Evolutionary conservation across 2,113 vertebrate genomes (phyloP).

Genomic region (Arothron firmamentum): DNA sequence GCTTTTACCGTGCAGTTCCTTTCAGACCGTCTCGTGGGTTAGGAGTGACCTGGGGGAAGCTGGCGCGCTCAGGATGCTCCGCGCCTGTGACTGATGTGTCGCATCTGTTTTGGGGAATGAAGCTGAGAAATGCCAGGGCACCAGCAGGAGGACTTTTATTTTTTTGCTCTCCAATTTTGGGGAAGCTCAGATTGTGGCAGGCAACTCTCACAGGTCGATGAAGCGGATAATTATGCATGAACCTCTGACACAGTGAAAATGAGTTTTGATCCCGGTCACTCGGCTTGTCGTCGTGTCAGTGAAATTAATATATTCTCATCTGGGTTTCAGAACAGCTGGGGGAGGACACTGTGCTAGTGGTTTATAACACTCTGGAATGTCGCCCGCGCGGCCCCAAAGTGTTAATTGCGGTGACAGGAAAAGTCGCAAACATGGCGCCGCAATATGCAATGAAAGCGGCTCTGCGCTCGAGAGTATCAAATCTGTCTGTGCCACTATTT

Average conservation of each 20-base stretch:
- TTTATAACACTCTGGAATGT: slow-evolving; percentile 28
- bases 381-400: slow-evolving; percentile 26
- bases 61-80: slow-evolving; percentile 24
- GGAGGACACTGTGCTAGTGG: slow-evolving; percentile 34
- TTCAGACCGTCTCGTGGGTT: slow-evolving; percentile 46
- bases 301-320: slow-evolving; percentile 60
- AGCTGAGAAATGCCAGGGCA: slow-evolving; percentile 20
- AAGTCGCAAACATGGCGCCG: slow-evolving; percentile 28
- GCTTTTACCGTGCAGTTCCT: slow-evolving; percentile 21
- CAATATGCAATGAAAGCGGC: slow-evolving; percentile 18
- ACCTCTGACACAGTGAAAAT: slow-evolving; percentile 62
- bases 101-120: slow-evolving; percentile 40
- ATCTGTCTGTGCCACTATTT: slow-evolving; percentile 38
- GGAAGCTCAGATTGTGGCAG: slow-evolving; percentile 42
- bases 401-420: slow-evolving; percentile 44
- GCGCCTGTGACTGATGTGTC: slow-evolving; percentile 35
- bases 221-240: slow-evolving; percentile 66
- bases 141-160: slow-evolving; percentile 32
- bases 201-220: slow-evolving; percentile 47
- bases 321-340: slow-evolving; percentile 35
- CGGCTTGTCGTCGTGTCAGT: slow-evolving; percentile 50
- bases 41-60: slow-evolving; percentile 47
- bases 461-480: slow-evolving; percentile 21
- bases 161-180: slow-evolving; percentile 35
- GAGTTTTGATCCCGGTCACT: slow-evolving; percentile 54